Percentiles rank a stretch among this genome's conserved stretches.
Evolutionary conservation across 1,140 invertebrate genomes (phyloP).

Genomic region (Magallana angulata): DNA sequence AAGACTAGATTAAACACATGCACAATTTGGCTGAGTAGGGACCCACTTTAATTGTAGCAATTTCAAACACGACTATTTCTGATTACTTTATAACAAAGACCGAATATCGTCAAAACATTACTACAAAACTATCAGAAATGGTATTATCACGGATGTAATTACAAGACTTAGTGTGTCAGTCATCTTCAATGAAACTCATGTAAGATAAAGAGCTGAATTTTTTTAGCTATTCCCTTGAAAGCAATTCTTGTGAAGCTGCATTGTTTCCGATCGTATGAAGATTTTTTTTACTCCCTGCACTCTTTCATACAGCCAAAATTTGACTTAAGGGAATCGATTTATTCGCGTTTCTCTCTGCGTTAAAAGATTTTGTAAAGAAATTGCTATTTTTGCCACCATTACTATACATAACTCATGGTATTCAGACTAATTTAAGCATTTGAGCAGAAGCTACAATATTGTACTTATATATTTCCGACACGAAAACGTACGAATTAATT

Average conservation of each 20-base stretch:
- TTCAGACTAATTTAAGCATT: background rate
- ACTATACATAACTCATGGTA: background rate
- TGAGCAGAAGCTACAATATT: background rate
- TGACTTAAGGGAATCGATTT: background rate
- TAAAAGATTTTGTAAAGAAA: background rate
- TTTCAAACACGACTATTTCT: background rate
- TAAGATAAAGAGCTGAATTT: background rate
- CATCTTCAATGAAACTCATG: background rate
- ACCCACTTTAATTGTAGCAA: too few relatives aligned
- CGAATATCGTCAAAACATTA: background rate
- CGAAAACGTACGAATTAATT: background rate
- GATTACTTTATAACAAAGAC: slow-evolving; percentile 5
- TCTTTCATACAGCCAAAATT: background rate
- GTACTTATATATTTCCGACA: background rate
- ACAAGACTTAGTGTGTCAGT: background rate
- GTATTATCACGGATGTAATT: slow-evolving; percentile 2
- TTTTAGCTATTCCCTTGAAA: background rate
- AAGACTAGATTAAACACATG: too few relatives aligned
- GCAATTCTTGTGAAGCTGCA: background rate
- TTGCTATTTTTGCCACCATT: slow-evolving; percentile 23
- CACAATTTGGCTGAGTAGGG: too few relatives aligned
- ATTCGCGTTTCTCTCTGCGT: background rate
- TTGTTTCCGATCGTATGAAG: background rate
- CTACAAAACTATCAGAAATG: background rate
- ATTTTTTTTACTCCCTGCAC: background rate